A percentile compares a stretch with the other conserved stretches of the same genome.
Conservation (phyloP, 2,113 vertebrate species). For the Galbula dea region DNA sequence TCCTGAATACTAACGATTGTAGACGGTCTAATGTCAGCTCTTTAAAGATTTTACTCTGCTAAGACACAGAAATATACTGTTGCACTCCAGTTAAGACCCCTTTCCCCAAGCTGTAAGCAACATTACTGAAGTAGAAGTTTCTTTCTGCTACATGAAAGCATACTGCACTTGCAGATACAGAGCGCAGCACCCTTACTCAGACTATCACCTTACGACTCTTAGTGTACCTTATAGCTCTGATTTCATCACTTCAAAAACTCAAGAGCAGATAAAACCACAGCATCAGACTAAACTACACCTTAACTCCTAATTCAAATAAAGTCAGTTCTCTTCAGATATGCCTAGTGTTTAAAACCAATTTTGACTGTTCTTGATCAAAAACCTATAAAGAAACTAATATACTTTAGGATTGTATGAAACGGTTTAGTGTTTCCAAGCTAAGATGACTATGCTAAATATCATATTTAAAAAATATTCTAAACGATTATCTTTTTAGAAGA, state of each 20-base stretch:
- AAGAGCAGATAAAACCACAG: conserved; percentile 24
- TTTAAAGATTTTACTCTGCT: neutral
- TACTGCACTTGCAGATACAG: conserved; percentile 31
- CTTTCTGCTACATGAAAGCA: conserved; percentile 40
- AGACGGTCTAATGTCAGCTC: neutral
- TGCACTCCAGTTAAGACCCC: neutral
- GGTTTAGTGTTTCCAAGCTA: neutral
- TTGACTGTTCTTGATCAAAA: conserved; percentile 17
- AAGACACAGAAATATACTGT: neutral
- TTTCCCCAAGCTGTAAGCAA: neutral
- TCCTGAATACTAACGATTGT: neutral
- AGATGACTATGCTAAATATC: neutral
- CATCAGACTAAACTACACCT: neutral
- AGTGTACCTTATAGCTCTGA: neutral
- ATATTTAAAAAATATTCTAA: neutral
- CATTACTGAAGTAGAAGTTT: neutral
- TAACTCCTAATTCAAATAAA: neutral
- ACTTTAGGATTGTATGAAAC: neutral
- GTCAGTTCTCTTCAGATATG: neutral
- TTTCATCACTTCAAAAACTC: neutral
- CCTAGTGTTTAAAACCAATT: neutral
- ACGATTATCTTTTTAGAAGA: neutral
- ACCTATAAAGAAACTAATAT: neutral
- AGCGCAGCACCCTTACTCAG: conserved; percentile 26
- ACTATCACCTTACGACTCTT: neutral